Base-by-base conservation (phyloP, 2,888 invertebrate genomes). In the Drosophila borborema region DNA sequence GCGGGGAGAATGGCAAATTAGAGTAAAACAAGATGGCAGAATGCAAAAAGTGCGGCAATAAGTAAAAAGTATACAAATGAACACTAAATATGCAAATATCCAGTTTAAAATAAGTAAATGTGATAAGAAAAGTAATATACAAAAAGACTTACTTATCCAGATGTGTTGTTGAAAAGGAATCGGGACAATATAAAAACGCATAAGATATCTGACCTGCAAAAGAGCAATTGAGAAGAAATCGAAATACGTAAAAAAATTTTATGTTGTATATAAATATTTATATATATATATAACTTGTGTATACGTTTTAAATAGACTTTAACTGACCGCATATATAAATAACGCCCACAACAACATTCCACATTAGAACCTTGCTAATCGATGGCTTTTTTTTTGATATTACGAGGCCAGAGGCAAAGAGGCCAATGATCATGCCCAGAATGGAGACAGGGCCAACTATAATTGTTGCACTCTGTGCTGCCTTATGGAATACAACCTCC, bases 401-500 rank as follows among this genome's bases (percentile, higher is more conserved):
- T 4, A 95, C 86, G 60, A 94, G 90, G 12, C 96, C 95, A 5
- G 95, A 95, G 5, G 94, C 82, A 64, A 95, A 88, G 54, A 95
- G 94, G 16, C 95, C 95, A 16, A 94, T 81, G 0, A 95, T 94
- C 94, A 95, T 95, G 58, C 95, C 95, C 38, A 94, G 80, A 61
- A 95, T 92, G 0, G 94, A 94, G 1, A 94, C 90, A 0, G 95
- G 95, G 34, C 95, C 97, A 77, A 96, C 94, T 69, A 96, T 93
- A 72, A 96, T 94, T 20, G 95, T 96, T 18, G 96, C 96, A 63
- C 94, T 94, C 14, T 95, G 95, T 1, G 96, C 94, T 0, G 95
- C 94, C 71, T 95, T 94, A 74, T 94, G 94, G 89, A 95, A 97
- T 90, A 96, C 96, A 10, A 96, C 95, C 92, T 97, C 96, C 89